phyloP scores from a whole-genome alignment of 1,140 invertebrate genomes.

The Neocloeon triangulifer region DNA sequence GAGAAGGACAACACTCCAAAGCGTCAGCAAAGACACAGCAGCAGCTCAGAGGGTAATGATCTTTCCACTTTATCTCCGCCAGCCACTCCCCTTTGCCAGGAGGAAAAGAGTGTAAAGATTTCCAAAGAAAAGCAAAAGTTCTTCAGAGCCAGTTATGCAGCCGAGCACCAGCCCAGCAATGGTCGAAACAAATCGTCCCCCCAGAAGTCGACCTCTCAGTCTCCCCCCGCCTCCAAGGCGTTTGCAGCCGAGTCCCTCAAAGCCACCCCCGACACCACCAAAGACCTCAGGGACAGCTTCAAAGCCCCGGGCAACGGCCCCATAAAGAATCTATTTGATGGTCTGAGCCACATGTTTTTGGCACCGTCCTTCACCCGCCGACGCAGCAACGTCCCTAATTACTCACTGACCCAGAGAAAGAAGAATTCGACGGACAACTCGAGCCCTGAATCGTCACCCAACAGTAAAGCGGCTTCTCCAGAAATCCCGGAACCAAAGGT shows the following conservation, averaged over 20 bases:
- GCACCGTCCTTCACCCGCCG: slow-evolving; percentile 32
- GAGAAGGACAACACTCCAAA: too few relatives aligned
- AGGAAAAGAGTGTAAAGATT: slow-evolving; percentile 44
- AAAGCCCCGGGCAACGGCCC: slow-evolving; percentile 27
- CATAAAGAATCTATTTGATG: slow-evolving; percentile 56
- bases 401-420: slow-evolving; percentile 22
- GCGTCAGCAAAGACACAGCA: slow-evolving; percentile 18
- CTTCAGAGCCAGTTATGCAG: slow-evolving; percentile 51
- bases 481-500: neutral
- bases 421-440: slow-evolving; percentile 10
- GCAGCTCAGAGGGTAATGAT: slow-evolving; percentile 28
- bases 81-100: slow-evolving; percentile 18
- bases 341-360: slow-evolving; percentile 62
- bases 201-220: neutral
- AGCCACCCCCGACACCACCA: neutral
- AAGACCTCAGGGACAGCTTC: neutral
- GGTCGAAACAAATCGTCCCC: neutral
- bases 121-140: slow-evolving; percentile 71
- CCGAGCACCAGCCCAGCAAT: slow-evolving; percentile 18
- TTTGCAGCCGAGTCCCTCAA: neutral
- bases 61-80: slow-evolving; percentile 21
- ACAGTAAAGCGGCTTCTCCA: too few relatives aligned
- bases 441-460: neutral
- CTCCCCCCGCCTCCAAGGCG: neutral
- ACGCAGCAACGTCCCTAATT: slow-evolving; percentile 23